phyloP scores from a whole-genome alignment of 2,888 invertebrate species.

The Orthonevra nobilis region DNA sequence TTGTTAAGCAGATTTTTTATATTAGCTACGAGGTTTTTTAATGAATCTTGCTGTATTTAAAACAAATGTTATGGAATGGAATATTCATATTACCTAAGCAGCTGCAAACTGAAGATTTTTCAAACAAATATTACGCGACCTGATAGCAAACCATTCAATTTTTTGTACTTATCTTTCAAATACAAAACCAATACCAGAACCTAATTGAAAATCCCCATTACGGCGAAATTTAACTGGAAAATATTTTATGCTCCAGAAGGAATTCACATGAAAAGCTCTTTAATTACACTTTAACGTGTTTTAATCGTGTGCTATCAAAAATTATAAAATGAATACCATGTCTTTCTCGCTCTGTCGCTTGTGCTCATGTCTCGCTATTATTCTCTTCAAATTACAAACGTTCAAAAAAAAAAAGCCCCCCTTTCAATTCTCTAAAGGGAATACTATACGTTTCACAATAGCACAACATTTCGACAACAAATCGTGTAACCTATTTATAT shows the following conservation, averaged over 20 bases:
- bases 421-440: slow-evolving; percentile 39
- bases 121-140: background rate
- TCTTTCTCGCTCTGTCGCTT: slow-evolving; percentile 5
- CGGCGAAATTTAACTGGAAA: background rate
- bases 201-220: slow-evolving; percentile 33
- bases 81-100: no score
- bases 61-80: slow-evolving; percentile 34
- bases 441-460: slow-evolving; percentile 66
- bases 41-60: no score
- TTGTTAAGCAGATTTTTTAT: no score
- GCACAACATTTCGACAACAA: slow-evolving; percentile 70
- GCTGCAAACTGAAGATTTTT: no score
- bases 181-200: background rate
- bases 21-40: no score
- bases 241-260: slow-evolving; percentile 10
- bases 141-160: background rate
- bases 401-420: background rate
- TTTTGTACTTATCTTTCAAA: background rate
- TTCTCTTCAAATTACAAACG: slow-evolving; percentile 32
- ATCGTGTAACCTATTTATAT: slow-evolving; percentile 69
- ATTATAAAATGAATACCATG: slow-evolving; percentile 57
- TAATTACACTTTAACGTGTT: slow-evolving; percentile 65
- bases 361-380: background rate
- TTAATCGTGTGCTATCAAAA: slow-evolving; percentile 67
- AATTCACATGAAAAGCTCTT: slow-evolving; percentile 57